Conservation (phyloP, 2,888 invertebrate genomes). For the Selenia dentaria region DNA sequence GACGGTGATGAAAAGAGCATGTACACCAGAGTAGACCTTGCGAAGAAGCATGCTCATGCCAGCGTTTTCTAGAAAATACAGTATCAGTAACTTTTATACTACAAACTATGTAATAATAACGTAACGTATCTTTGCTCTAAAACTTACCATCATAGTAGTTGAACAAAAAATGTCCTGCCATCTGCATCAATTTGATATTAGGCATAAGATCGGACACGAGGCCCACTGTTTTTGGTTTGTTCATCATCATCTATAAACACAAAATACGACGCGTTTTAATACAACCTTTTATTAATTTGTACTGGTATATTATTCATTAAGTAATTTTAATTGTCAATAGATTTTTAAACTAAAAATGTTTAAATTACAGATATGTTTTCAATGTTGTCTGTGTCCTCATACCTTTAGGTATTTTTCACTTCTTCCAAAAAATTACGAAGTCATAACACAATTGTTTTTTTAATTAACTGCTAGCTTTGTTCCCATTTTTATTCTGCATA, state of each 20-base stretch:
- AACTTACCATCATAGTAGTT: slow-evolving; percentile 89
- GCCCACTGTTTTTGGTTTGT: slow-evolving; percentile 81
- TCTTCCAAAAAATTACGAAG: background rate
- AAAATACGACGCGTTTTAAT: slow-evolving; percentile 26
- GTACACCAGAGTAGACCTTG: slow-evolving; percentile 84
- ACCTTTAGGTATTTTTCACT: background rate
- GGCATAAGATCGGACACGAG: slow-evolving; percentile 94
- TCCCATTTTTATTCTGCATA: slow-evolving; percentile 6
- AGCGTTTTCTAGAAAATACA: slow-evolving; percentile 62
- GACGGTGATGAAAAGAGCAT: slow-evolving; percentile 85
- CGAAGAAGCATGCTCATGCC: slow-evolving; percentile 83
- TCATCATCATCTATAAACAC: too few species aligned
- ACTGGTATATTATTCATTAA: background rate
- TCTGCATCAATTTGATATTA: slow-evolving; percentile 91
- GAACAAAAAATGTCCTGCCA: slow-evolving; percentile 91
- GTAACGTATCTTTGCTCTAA: too few species aligned
- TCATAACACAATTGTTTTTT: background rate
- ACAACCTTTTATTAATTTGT: background rate
- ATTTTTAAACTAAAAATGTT: too few species aligned
- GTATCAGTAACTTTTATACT: too few species aligned
- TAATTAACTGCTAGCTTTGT: background rate
- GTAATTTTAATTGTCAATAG: too few species aligned
- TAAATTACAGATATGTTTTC: too few species aligned
- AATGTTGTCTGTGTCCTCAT: too few species aligned
- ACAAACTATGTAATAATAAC: too few species aligned